Conservation (phyloP, 2,113 vertebrate species). For the Dicerorhinus sumatrensis region DNA sequence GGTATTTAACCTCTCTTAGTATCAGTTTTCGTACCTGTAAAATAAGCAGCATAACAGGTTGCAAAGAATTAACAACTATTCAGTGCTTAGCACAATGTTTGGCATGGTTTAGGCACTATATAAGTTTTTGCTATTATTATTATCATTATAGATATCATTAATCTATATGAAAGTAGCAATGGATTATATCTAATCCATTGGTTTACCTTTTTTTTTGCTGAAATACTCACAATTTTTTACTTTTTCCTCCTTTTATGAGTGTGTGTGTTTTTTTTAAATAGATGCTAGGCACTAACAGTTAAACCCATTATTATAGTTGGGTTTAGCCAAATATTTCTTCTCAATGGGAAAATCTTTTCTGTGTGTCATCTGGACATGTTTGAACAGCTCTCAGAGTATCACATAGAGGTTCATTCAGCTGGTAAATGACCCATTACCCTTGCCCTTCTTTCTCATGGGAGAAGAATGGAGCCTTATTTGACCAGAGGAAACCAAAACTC, state of each 20-base stretch:
- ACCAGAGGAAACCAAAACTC: conserved; percentile 7
- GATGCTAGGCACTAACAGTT: background rate
- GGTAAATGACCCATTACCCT: background rate
- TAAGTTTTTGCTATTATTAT: background rate
- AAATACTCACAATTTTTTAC: background rate
- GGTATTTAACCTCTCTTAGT: background rate
- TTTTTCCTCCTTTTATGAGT: background rate
- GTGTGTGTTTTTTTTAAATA: background rate
- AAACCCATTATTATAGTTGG: background rate
- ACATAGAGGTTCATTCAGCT: background rate
- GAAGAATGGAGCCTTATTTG: conserved; percentile 21
- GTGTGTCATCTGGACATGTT: conserved; percentile 8
- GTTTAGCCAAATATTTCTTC: background rate
- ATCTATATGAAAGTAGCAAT: background rate
- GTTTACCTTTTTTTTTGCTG: background rate
- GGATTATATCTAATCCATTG: background rate
- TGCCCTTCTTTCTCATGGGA: background rate
- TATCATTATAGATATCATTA: background rate
- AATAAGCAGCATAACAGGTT: background rate
- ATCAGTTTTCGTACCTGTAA: background rate
- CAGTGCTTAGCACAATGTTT: background rate
- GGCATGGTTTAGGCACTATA: background rate
- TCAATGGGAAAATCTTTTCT: background rate
- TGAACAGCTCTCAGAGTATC: background rate
- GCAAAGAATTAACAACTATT: background rate